These are phyloP conservation scores for Shargacucullia verbasci DNA, from an alignment of 2,888 invertebrate genomes.

Conservation along the genomic window DNA sequence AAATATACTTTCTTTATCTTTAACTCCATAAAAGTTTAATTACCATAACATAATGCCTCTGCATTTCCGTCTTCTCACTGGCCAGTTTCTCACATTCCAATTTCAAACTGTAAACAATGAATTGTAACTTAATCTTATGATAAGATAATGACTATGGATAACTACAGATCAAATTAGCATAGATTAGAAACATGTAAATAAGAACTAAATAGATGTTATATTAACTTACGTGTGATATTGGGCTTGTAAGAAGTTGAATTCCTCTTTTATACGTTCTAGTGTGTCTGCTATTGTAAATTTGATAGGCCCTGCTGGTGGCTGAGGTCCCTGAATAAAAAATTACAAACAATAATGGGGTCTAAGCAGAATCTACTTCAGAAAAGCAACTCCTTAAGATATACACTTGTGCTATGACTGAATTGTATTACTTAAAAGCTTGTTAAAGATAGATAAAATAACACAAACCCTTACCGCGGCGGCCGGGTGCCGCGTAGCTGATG, in stretches of 20 bases:
- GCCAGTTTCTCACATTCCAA: constrained; percentile 99
- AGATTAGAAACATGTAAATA: constrained; percentile 28
- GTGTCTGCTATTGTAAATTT: constrained; percentile 98
- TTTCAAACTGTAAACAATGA: constrained; percentile 93
- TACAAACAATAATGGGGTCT: constrained; percentile 58
- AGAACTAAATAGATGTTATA: constrained; percentile 12
- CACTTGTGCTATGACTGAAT: constrained; percentile 4
- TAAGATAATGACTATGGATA: constrained; percentile 38
- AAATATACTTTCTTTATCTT: constrained; percentile 53
- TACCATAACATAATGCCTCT: constrained; percentile 99
- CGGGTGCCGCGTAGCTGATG: constrained; percentile 93
- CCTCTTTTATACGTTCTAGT: constrained; percentile 98
- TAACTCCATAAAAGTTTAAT: constrained; percentile 65
- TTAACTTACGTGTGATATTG: constrained; percentile 97
- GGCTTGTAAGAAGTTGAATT: constrained; percentile 98
- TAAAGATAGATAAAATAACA: constrained; percentile 71
- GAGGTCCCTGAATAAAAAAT: constrained; percentile 91
- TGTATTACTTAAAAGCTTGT: constrained; percentile 14
- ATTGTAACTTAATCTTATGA: constrained; percentile 40
- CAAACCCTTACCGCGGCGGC: constrained; percentile 92
- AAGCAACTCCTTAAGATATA: constrained; percentile 23
- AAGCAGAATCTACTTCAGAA: constrained; percentile 32
- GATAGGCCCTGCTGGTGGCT: constrained; percentile 96
- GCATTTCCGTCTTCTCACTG: constrained; percentile 99
- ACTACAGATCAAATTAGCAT: constrained; percentile 34